phyloP scores from a whole-genome alignment of 64 coral and sea anemone genomes.

The Hydrozoanthus tunicans region DNA sequence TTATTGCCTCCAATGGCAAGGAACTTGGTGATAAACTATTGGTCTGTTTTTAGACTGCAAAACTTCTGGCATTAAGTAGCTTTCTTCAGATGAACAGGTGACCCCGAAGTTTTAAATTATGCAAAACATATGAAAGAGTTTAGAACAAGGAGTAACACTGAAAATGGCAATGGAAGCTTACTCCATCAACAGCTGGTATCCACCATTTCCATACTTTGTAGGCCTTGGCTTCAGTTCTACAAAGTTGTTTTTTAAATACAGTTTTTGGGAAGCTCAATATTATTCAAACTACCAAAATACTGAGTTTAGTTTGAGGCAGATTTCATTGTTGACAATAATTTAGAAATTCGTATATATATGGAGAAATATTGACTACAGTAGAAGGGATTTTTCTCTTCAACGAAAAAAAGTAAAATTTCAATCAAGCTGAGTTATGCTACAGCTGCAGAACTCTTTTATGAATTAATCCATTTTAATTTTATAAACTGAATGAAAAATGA shows the following conservation, averaged over 20 bases:
- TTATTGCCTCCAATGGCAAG: not conserved
- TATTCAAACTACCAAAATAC: slow-evolving; percentile 1
- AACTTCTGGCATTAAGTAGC: slow-evolving; percentile 30
- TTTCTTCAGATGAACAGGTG: slow-evolving; percentile 36
- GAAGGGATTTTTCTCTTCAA: not conserved
- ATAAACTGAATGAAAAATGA: not conserved
- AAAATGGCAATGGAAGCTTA: slow-evolving; percentile 21
- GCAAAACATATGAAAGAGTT: slow-evolving; percentile 27
- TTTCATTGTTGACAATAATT: slow-evolving; percentile 15
- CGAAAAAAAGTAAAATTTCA: not conserved
- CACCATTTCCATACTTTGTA: slow-evolving; percentile 24
- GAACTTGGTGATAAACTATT: not conserved
- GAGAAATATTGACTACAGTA: not conserved
- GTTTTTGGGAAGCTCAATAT: not conserved
- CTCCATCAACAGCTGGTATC: not conserved
- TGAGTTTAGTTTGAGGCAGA: not conserved
- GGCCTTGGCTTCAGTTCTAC: not conserved
- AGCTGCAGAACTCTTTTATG: not conserved
- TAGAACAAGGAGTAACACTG: not conserved
- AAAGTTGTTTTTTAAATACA: not conserved
- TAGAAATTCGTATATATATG: slow-evolving; percentile 1
- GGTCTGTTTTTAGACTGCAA: not conserved
- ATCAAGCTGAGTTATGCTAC: not conserved
- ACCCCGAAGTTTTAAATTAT: slow-evolving; percentile 38
- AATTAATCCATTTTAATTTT: not conserved